Conservation (phyloP, 1,140 invertebrate genomes). For the Cotesia typhae region DNA sequence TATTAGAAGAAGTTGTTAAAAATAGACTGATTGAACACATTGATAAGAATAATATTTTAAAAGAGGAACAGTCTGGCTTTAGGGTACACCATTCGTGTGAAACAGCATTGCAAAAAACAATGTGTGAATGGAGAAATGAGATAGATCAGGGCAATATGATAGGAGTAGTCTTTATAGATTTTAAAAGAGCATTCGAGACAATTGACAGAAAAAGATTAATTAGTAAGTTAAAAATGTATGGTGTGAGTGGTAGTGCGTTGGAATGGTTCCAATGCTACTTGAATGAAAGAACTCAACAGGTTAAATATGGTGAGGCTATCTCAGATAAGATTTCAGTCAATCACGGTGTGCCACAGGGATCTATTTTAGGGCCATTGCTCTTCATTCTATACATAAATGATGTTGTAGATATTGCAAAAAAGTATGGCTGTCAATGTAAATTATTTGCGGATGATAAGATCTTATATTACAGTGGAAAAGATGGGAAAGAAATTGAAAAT, state of each 20-base stretch:
- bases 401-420: background rate
- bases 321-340: background rate
- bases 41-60: constrained; percentile 27
- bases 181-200: constrained; percentile 40
- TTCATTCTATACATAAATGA: constrained; percentile 39
- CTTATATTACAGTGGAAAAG: constrained; percentile 28
- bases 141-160: constrained; percentile 14
- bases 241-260: constrained; percentile 21
- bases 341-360: constrained; percentile 37
- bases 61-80: constrained; percentile 38
- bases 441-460: constrained; percentile 41
- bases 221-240: constrained; percentile 28
- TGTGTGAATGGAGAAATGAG: constrained; percentile 10
- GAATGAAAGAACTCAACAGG: constrained; percentile 16
- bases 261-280: constrained; percentile 34
- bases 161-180: constrained; percentile 9
- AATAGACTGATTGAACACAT: constrained; percentile 34
- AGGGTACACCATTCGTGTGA: constrained; percentile 31
- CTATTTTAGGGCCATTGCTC: constrained; percentile 29
- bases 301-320: too few relatives aligned
- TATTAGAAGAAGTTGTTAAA: constrained; percentile 40
- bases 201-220: constrained; percentile 30
- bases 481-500: constrained; percentile 13
- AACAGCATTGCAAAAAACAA: constrained; percentile 21
- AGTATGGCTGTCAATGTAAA: constrained; percentile 25